These are phyloP conservation scores for Drosophila repletoides DNA, from an alignment of 1,140 invertebrate species.

Conservation along the genomic window DNA sequence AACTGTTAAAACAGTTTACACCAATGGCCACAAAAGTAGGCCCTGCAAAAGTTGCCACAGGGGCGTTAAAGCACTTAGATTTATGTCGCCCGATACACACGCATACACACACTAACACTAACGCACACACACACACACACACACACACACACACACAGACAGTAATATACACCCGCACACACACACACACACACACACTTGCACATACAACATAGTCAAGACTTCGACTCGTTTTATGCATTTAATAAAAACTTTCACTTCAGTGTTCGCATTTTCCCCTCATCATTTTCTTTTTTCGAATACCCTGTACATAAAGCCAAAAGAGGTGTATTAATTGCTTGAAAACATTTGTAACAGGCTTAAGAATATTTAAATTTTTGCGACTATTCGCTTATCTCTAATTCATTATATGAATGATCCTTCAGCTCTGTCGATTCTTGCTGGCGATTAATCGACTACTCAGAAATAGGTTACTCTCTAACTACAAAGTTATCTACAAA, in stretches of 20 bases:
- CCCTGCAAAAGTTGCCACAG: slow-evolving; percentile 64
- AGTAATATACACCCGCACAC: no score
- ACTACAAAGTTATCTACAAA: no score
- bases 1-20: slow-evolving; percentile 64
- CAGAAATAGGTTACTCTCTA: no score
- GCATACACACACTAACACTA: slow-evolving; percentile 20
- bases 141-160: slow-evolving; percentile 28
- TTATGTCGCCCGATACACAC: slow-evolving; percentile 60
- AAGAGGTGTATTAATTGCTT: no score
- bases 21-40: slow-evolving; percentile 70
- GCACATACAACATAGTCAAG: slow-evolving; percentile 40
- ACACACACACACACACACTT: slow-evolving; percentile 29
- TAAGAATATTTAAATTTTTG: no score
- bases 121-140: slow-evolving; percentile 20
- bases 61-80: slow-evolving; percentile 80
- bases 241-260: slow-evolving; percentile 79
- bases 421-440: no score
- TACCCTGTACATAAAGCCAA: no score
- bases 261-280: slow-evolving; percentile 49
- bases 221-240: slow-evolving; percentile 74
- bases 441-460: no score
- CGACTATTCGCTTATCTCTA: not conserved
- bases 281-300: not conserved
- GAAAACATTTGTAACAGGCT: no score
- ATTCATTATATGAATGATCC: no score